phyloP scores from a whole-genome alignment of 2,797 vertebrate genomes.

The Poeciliopsis gracilis region DNA sequence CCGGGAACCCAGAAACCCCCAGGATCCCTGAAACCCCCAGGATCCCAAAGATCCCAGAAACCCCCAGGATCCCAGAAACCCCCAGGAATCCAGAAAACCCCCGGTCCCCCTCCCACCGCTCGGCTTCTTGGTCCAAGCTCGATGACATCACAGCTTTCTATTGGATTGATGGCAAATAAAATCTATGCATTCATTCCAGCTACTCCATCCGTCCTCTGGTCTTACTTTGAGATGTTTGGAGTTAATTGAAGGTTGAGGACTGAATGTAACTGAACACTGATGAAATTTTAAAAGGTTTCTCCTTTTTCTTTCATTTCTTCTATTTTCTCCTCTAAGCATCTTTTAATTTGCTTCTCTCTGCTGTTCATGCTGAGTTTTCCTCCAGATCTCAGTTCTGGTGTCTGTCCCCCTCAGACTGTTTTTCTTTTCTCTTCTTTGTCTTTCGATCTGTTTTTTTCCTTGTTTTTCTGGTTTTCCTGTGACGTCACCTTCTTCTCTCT shows the following conservation, averaged over 20 bases:
- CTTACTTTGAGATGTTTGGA: neutral
- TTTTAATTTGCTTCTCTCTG: conserved; percentile 41
- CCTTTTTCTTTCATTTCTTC: neutral
- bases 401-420: conserved; percentile 61
- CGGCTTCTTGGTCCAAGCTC: too few relatives aligned
- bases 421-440: conserved; percentile 52
- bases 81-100: too few relatives aligned
- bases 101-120: too few relatives aligned
- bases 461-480: conserved; percentile 63
- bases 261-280: neutral
- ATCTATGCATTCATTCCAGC: neutral
- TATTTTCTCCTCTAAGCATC: conserved; percentile 21
- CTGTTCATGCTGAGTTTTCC: conserved; percentile 62
- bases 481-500: conserved; percentile 16
- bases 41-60: too few relatives aligned
- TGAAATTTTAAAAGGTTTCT: neutral
- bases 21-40: too few relatives aligned
- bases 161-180: too few relatives aligned
- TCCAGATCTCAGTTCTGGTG: conserved; percentile 52
- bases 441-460: conserved; percentile 72
- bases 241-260: neutral
- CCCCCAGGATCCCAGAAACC: fast-evolving
- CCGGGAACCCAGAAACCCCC: too few relatives aligned
- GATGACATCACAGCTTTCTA: neutral
- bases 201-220: neutral